A percentile compares a stretch with the other conserved stretches of the same genome.
Evolutionary conservation across 2,888 invertebrate species (phyloP).

Genomic region (Cartodere bifasciata): DNA sequence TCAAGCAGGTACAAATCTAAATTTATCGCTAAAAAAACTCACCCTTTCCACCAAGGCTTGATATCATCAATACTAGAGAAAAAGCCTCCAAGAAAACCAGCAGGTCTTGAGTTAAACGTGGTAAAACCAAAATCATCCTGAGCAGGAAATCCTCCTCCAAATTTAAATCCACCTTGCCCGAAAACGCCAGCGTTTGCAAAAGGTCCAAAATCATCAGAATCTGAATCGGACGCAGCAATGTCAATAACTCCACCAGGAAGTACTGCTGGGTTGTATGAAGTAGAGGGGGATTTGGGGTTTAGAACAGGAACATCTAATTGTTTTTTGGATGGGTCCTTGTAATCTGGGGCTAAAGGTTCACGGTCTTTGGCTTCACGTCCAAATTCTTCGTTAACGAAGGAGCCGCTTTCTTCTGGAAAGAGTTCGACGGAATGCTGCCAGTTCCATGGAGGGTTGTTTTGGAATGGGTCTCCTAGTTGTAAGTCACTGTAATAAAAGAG

Average conservation of each 20-base stretch:
- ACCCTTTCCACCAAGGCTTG: constrained; percentile 40
- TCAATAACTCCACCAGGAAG: constrained; percentile 26
- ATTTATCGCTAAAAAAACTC: constrained; percentile 17
- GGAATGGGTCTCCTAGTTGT: constrained; percentile 12
- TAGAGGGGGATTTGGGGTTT: constrained; percentile 18
- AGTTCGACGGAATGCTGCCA: constrained; percentile 11
- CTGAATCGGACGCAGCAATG: constrained; percentile 21
- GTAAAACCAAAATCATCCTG: constrained; percentile 9
- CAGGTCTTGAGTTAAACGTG: constrained; percentile 10
- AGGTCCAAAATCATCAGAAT: constrained; percentile 6
- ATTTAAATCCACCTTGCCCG: constrained; percentile 14
- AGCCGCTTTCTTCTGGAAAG: constrained; percentile 6
- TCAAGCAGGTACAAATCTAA: constrained; percentile 1
- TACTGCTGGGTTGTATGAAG: constrained; percentile 15
- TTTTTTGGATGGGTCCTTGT: constrained; percentile 22
- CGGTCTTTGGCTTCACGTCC: constrained; percentile 24
- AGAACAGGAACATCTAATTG: constrained; percentile 22
- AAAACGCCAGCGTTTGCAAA: constrained; percentile 8
- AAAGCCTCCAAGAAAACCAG: constrained; percentile 22
- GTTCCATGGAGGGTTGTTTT: constrained; percentile 8
- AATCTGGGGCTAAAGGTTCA: constrained; percentile 28
- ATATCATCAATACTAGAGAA: constrained; percentile 21
- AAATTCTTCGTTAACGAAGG: constrained; percentile 11
- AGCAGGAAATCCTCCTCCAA: constrained; percentile 15
- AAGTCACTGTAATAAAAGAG: constrained; percentile 9